A percentile compares a stretch with the other conserved stretches of the same genome.
Evolutionary conservation across 2,797 vertebrate genomes (phyloP).

Genomic region (Echiichthys vipera): DNA sequence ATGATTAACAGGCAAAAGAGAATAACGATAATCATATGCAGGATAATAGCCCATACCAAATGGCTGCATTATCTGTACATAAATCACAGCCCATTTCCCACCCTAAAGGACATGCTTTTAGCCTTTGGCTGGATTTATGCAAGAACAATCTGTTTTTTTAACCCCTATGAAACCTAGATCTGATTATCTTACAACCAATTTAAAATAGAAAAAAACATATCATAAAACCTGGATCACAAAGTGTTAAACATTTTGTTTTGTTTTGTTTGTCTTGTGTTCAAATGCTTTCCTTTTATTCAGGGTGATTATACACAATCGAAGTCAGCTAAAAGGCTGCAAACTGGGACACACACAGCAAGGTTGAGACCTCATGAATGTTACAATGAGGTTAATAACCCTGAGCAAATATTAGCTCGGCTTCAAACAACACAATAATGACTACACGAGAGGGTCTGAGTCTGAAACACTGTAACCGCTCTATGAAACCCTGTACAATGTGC

Average conservation of each 20-base stretch:
- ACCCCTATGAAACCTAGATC: conserved; percentile 47
- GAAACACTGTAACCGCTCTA: no score
- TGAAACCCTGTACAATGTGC: no score
- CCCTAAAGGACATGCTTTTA: conserved; percentile 68
- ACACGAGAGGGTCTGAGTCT: conserved; percentile 14
- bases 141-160: conserved; percentile 57
- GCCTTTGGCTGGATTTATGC: conserved; percentile 63
- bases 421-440: conserved; percentile 65
- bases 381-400: conserved; percentile 64
- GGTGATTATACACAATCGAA: conserved; percentile 23
- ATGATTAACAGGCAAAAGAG: conserved; percentile 81
- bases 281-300: conserved; percentile 9
- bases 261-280: background rate
- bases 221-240: conserved; percentile 15
- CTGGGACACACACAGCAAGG: conserved; percentile 31
- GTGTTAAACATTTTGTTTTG: conserved; percentile 10
- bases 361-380: conserved; percentile 58
- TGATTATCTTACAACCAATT: conserved; percentile 24
- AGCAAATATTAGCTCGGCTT: conserved; percentile 66
- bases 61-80: conserved; percentile 74
- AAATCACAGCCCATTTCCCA: conserved; percentile 71
- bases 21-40: conserved; percentile 82
- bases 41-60: conserved; percentile 80
- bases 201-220: conserved; percentile 14
- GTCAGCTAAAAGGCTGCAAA: conserved; percentile 37